A percentile compares a stretch with the other conserved stretches of the same genome.
Evolutionary conservation across 2,113 vertebrate species (phyloP).

Genomic region (Noctilio leporinus): DNA sequence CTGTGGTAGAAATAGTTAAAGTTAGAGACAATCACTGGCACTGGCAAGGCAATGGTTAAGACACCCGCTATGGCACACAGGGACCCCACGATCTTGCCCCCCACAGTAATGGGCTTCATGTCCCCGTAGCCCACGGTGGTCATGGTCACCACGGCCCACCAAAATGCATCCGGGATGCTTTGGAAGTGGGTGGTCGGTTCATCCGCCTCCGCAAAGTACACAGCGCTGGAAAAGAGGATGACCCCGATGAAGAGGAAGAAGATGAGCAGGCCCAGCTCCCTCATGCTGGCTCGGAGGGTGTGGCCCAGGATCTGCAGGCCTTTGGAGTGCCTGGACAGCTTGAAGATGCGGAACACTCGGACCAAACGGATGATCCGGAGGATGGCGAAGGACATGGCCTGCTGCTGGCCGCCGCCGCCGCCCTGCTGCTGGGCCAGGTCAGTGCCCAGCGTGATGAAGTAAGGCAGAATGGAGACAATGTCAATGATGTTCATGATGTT

Average conservation of each 20-base stretch:
- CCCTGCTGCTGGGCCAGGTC: conserved; percentile 91
- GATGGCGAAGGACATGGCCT: conserved; percentile 99
- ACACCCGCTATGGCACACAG: conserved; percentile 98
- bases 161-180: conserved; percentile 99
- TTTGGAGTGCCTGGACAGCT: conserved; percentile 97
- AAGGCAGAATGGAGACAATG: conserved; percentile 99
- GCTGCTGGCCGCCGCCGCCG: conserved; percentile 86
- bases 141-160: conserved; percentile 99
- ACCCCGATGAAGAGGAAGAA: conserved; percentile 99
- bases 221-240: conserved; percentile 98
- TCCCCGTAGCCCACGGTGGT: conserved; percentile 99
- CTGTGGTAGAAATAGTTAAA: conserved; percentile 99
- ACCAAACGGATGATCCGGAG: conserved; percentile 97
- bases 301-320: conserved; percentile 99
- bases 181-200: conserved; percentile 96
- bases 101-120: conserved; percentile 99
- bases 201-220: conserved; percentile 97
- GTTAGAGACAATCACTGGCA: conserved; percentile 99
- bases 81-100: conserved; percentile 98
- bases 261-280: conserved; percentile 96
- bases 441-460: conserved; percentile 98
- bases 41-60: conserved; percentile 97
- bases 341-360: conserved; percentile 98
- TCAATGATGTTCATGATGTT: conserved; percentile 99
- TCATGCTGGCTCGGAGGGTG: conserved; percentile 96